Evolutionary conservation across 2,797 vertebrate genomes (phyloP).

Genomic region (Schizopygopsis malacanthus): DNA sequence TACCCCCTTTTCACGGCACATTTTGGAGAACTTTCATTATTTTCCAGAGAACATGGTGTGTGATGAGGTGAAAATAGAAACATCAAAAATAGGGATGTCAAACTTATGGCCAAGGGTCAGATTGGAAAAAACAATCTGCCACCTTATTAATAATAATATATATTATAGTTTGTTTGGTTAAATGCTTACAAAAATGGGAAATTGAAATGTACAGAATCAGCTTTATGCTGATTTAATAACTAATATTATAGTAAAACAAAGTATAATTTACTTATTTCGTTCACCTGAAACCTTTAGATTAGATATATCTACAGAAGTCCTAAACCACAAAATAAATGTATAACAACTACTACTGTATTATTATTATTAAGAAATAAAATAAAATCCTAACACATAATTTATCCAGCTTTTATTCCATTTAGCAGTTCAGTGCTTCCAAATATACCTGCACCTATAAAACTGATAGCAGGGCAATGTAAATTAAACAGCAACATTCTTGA

Average conservation of each 20-base stretch:
- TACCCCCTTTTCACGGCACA: neutral
- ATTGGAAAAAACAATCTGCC: neutral
- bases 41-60: conserved; percentile 2
- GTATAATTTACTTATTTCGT: neutral
- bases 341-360: too few relatives aligned
- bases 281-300: neutral
- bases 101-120: neutral
- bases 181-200: neutral
- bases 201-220: neutral
- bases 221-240: neutral
- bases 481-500: neutral
- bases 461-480: neutral
- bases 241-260: neutral
- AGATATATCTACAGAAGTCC: too few relatives aligned
- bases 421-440: neutral
- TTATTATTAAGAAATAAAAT: neutral
- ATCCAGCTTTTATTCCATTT: too few relatives aligned
- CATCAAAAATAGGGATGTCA: neutral
- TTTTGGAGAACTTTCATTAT: conserved; percentile 1
- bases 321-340: too few relatives aligned
- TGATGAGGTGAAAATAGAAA: neutral
- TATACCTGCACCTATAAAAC: neutral
- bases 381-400: too few relatives aligned
- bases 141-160: too few relatives aligned
- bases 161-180: neutral